Evolutionary conservation across 2,113 vertebrate species (phyloP), one percentile per base, ranked within the genome.

Genomic region (Reinhardtius hippoglossoides): DNA sequence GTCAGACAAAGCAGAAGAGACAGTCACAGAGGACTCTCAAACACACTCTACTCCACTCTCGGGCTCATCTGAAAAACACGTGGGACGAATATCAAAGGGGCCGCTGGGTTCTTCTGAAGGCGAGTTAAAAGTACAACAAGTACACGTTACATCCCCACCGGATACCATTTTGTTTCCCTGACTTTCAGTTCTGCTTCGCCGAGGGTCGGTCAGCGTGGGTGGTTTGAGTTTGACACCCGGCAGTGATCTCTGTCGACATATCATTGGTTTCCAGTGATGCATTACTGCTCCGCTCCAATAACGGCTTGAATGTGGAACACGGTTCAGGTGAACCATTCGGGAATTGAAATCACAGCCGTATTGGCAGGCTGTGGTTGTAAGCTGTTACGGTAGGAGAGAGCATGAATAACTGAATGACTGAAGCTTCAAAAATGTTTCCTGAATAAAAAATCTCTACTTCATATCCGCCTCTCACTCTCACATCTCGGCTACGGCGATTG

Each of bases 1-100:
- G 86, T 82, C 85, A 84, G 73, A 81, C 72, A 76, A 71, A 85
- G 67, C 78, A 70, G 76, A 78, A 81, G 55, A 90, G 84, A 83
- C 70, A 83, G 82, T 79, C 77, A 64, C 66, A 64, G 68, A 76
- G 78, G 54, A 74, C 77, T 81, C 81, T 88, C 59, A 24, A 84
- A 76, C 60, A 48, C 79, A 75, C 84, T 87, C 55, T 65, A 72
- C 67, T 77, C 60, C 55, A 57, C 78, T 71, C 85, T 61, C 82
- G 61, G 78, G 59, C 81, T 83, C 67, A 66, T 83, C 71, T 91
- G 72, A 85, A 87, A 76, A 78, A 85, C 60, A 78, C 66, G 84
- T 80, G 72, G 80, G 80, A 74, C 9, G 55, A 79, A 85, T 87
- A 15, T 74, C 35, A 83, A 84, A 83, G 48, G 71, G 78, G 80